Base-by-base conservation (phyloP, 2,888 invertebrate species). In the Lepidocyrtinus sp. region DNA sequence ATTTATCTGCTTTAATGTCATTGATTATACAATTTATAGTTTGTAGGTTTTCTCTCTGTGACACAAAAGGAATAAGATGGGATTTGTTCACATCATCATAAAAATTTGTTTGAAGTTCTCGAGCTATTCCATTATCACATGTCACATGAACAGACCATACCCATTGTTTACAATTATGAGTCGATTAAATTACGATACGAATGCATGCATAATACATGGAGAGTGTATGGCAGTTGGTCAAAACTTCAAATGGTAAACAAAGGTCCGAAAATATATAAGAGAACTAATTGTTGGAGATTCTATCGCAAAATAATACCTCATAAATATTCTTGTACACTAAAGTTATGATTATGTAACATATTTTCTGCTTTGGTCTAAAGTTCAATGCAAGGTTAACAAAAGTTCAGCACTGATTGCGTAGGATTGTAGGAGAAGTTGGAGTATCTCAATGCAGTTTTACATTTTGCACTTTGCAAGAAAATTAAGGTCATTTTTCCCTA, bases 321-420 rank as follows among this genome's bases (percentile, higher is more conserved):
- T 25, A 46, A 68, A n/a, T 17, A 72, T n/a, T n/a, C n/a, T n/a
- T n/a, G n/a, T n/a, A n/a, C n/a, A n/a, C n/a, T n/a, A n/a, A n/a
- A 12, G 36, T 36, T 36, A 9, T 9, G 36, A 36, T 36, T 5
- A 36, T 36, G 36, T 9, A 12, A 5, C 5, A 12, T 36, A 36
- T 36, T 36, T 9, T 36, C 19, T 50, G 15, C 7, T 24, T 36
- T 27, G 24, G 70, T 79, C 79, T 79, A 74, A 79, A 79, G 79
- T 79, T 79, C 79, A 79, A 74, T 74, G 79, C 73, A 79, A 79
- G 79, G 79, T n/a, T n/a, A n/a, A n/a, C n/a, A n/a, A n/a, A n/a
- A n/a, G n/a, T n/a, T n/a, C n/a, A n/a, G n/a, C n/a, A n/a, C n/a
- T n/a, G n/a, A n/a, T n/a, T n/a, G n/a, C n/a, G n/a, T n/a, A n/a